These are phyloP conservation scores for Hoplostethus mediterraneus DNA, from an alignment of 2,797 vertebrate genomes.

Conservation along the genomic window DNA sequence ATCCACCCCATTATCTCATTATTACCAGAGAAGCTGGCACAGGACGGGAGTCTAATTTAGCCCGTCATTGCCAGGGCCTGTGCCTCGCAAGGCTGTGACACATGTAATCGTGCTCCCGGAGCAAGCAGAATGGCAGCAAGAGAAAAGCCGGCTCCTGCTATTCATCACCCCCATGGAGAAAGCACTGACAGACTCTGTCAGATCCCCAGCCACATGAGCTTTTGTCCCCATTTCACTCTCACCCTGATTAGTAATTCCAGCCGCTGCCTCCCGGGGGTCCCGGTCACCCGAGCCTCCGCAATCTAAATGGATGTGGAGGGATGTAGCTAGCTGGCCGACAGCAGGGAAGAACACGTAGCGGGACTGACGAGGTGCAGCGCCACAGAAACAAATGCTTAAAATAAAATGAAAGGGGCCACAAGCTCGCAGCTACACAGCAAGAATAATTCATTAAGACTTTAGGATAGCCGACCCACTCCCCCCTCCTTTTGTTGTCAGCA, in stretches of 20 bases:
- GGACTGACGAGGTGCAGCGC: constrained; percentile 12
- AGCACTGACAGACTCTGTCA: constrained; percentile 70
- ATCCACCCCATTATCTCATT: constrained; percentile 23
- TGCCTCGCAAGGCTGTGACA: constrained; percentile 50
- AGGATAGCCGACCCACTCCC: background rate
- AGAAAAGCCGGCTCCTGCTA: constrained; percentile 60
- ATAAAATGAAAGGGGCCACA: constrained; percentile 22
- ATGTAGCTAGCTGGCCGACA: constrained; percentile 20
- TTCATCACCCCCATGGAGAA: constrained; percentile 63
- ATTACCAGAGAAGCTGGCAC: constrained; percentile 35
- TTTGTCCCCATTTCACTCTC: constrained; percentile 69
- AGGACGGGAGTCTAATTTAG: constrained; percentile 55
- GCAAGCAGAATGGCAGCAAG: constrained; percentile 65
- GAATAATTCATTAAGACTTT: constrained; percentile 9
- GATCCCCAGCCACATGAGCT: constrained; percentile 45
- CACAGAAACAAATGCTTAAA: constrained; percentile 4
- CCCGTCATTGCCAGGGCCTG: constrained; percentile 40
- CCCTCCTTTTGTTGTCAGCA: constrained; percentile 16
- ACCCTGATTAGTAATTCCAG: constrained; percentile 82
- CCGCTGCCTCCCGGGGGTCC: constrained; percentile 67
- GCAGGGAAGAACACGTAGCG: constrained; percentile 21
- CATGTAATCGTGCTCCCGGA: constrained; percentile 64
- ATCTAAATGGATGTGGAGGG: constrained; percentile 38
- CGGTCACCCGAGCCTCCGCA: constrained; percentile 68
- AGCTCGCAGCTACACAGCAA: constrained; percentile 16